Base-by-base conservation (phyloP, 1,140 invertebrate genomes). In the Teleogryllus occipitalis region DNA sequence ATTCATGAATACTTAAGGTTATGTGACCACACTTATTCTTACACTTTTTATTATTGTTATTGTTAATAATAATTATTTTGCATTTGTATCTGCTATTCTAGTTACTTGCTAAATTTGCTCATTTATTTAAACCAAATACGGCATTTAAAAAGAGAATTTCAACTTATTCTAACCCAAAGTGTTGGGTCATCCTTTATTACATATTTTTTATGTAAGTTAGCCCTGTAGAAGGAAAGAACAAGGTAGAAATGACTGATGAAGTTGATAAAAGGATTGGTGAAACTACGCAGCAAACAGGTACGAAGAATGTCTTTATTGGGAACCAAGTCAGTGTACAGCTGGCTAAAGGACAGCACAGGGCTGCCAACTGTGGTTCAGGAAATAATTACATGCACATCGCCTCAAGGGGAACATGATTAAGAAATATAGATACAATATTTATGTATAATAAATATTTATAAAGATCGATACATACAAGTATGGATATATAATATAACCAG, bases 361-460 rank as follows among this genome's bases (percentile, higher is more conserved):
- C 54, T 65, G 54, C 54, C 54, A 65, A 65, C 18, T 65, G 54
- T 65, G 54, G 54, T 65, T 65, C 54, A 65, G 54, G 54, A 65
- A 65, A 65, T 65, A 65, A 65, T 65, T 65, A 65, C 54, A 65
- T 65, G 54, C 54, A 65, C 54, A 65, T 65, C 54, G 54, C 54
- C 18, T 65, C 27, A 18, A 65, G 54, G 54, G 54, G 7, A 65
- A 65, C 54, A 65, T 65, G 54, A 65, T 65, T 65, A 65, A 65
- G 54, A 65, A 65, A 65, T 65, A 65, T 65, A 65, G 54, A 65
- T 65, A 65, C 54, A 10, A 65, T 65, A 65, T 65, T 65, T 65
- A 65, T 65, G 54, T 65, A 65, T 65, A 65, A 65, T 65, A 65
- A 65, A 65, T 65, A 65, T 65, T 65, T 65, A 65, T 65, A 65